Evolutionary conservation across 2,797 vertebrate species (phyloP).

Genomic region (Epinephelus coioides): DNA sequence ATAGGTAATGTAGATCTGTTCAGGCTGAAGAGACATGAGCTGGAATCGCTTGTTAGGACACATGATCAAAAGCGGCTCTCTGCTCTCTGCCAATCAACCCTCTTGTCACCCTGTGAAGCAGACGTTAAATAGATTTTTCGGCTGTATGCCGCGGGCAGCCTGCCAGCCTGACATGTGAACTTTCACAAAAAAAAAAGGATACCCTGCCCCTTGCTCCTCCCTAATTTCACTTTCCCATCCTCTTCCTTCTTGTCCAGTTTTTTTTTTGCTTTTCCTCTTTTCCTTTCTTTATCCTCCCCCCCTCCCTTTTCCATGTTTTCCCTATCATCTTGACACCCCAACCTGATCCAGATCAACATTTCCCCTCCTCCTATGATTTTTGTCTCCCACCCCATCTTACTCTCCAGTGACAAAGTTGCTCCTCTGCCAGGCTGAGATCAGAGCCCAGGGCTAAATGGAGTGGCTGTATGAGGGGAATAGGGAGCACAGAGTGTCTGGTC

Average conservation of each 20-base stretch:
- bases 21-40: conserved; percentile 95
- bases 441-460: conserved; percentile 79
- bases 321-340: conserved; percentile 19
- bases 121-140: conserved; percentile 96
- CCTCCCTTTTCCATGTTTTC: not conserved
- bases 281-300: conserved; percentile 56
- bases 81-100: conserved; percentile 97
- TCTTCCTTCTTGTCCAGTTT: conserved; percentile 82
- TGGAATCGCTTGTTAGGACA: conserved; percentile 99
- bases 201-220: conserved; percentile 85
- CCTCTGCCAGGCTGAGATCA: conserved; percentile 71
- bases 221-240: conserved; percentile 82
- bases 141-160: conserved; percentile 88
- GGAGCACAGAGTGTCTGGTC: conserved; percentile 62
- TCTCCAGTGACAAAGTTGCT: conserved; percentile 71
- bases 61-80: conserved; percentile 97
- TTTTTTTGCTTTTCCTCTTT: conserved; percentile 71
- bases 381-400: conserved; percentile 48
- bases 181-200: conserved; percentile 87
- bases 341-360: conserved; percentile 51
- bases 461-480: conserved; percentile 63
- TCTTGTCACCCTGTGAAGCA: conserved; percentile 94
- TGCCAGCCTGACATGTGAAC: conserved; percentile 95
- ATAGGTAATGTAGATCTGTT: conserved; percentile 96
- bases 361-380: conserved; percentile 57